phyloP scores from a whole-genome alignment of 2,113 vertebrate genomes.

The Labeo catla region DNA sequence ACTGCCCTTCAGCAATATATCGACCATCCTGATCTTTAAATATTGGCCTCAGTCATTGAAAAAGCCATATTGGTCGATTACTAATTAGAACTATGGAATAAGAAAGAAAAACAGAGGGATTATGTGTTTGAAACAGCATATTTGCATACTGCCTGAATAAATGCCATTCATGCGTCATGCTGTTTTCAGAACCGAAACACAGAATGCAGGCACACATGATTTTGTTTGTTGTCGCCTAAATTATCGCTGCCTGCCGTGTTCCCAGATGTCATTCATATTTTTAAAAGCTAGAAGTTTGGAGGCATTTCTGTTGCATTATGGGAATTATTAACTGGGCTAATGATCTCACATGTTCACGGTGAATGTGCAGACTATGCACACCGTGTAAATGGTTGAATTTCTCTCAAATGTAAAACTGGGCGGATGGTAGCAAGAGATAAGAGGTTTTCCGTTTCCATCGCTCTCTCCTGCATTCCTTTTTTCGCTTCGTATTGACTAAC shows the following conservation, averaged over 20 bases:
- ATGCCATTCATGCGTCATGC: not conserved
- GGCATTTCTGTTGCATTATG: not conserved
- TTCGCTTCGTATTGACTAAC: not conserved
- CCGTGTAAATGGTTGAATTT: not conserved
- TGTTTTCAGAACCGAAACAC: not conserved
- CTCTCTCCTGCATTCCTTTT: not conserved
- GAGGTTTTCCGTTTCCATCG: slow-evolving; percentile 2
- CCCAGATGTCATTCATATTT: not conserved
- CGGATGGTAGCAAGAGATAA: slow-evolving; percentile 1
- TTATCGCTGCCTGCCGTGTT: not conserved
- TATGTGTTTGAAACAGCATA: not conserved
- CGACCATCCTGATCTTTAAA: not conserved
- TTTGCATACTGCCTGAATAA: not conserved
- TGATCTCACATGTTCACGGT: not conserved
- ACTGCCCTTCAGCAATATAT: not conserved
- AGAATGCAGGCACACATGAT: not conserved
- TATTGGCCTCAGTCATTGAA: not conserved
- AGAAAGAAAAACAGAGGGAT: not conserved
- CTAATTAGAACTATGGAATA: not conserved
- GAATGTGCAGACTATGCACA: not conserved
- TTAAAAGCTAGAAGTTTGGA: not conserved
- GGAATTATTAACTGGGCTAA: not conserved
- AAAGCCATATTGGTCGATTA: too few species aligned
- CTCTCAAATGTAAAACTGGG: not conserved
- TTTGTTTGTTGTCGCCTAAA: not conserved